Conservation (phyloP, 1,140 invertebrate genomes). For the Tetramorium simillimum region DNA sequence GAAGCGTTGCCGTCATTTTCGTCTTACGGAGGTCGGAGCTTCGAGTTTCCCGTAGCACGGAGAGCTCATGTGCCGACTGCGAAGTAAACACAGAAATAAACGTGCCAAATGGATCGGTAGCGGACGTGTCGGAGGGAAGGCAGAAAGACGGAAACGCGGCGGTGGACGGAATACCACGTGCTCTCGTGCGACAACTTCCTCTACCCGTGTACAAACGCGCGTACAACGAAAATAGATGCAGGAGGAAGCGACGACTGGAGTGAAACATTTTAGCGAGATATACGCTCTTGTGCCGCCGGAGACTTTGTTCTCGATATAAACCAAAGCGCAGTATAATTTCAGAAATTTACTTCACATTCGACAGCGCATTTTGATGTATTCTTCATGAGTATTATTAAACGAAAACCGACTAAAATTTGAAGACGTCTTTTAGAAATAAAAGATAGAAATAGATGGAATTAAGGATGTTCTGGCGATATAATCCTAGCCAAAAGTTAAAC, state of each 20-base stretch:
- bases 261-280: conserved; percentile 26
- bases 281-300: neutral
- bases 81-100: conserved; percentile 59
- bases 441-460: neutral
- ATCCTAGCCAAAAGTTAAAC: no score
- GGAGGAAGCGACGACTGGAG: conserved; percentile 30
- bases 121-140: conserved; percentile 24
- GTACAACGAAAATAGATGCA: conserved; percentile 54
- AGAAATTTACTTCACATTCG: conserved; percentile 3
- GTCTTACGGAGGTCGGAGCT: neutral
- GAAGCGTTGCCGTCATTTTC: neutral
- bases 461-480: no score
- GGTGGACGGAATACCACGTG: conserved; percentile 41
- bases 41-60: neutral
- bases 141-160: conserved; percentile 53
- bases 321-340: neutral
- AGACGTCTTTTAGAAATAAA: neutral
- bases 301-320: conserved; percentile 33
- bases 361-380: neutral
- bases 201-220: conserved; percentile 10
- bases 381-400: neutral
- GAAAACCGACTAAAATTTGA: neutral
- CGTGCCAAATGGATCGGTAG: conserved; percentile 47
- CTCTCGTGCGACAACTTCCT: conserved; percentile 28
- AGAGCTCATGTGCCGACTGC: conserved; percentile 17